Conservation (phyloP, 1,140 invertebrate species). For the Bombus huntii region DNA sequence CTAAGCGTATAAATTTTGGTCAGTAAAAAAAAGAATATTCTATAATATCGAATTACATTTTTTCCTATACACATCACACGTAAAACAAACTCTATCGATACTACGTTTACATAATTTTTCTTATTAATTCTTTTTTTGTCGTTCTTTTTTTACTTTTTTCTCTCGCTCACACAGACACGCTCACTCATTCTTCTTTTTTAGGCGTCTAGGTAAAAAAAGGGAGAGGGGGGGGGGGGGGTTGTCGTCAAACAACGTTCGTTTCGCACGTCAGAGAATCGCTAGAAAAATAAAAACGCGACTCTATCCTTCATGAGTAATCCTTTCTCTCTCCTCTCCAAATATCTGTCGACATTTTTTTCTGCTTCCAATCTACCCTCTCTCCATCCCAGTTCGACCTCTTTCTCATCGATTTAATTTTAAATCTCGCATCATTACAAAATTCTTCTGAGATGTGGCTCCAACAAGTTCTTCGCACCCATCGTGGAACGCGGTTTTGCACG, state of each 20-base stretch:
- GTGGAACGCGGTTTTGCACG: background rate
- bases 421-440: background rate
- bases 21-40: conserved; percentile 46
- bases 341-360: background rate
- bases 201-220: conserved; percentile 67
- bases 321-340: background rate
- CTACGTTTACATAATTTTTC: conserved; percentile 24
- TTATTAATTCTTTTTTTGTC: background rate
- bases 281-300: conserved; percentile 56
- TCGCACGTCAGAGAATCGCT: conserved; percentile 50
- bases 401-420: background rate
- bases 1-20: conserved; percentile 53
- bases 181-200: conserved; percentile 36
- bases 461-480: background rate
- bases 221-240: background rate
- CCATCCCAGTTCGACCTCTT: background rate
- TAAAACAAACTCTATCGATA: conserved; percentile 42
- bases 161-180: conserved; percentile 16
- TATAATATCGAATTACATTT: conserved; percentile 42
- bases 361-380: background rate
- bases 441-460: conserved; percentile 20
- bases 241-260: conserved; percentile 37
- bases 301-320: background rate
- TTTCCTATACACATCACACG: conserved; percentile 21
- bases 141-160: conserved; percentile 1